Base-by-base conservation (phyloP, 2,797 vertebrate genomes). In the Hoplostethus mediterraneus region DNA sequence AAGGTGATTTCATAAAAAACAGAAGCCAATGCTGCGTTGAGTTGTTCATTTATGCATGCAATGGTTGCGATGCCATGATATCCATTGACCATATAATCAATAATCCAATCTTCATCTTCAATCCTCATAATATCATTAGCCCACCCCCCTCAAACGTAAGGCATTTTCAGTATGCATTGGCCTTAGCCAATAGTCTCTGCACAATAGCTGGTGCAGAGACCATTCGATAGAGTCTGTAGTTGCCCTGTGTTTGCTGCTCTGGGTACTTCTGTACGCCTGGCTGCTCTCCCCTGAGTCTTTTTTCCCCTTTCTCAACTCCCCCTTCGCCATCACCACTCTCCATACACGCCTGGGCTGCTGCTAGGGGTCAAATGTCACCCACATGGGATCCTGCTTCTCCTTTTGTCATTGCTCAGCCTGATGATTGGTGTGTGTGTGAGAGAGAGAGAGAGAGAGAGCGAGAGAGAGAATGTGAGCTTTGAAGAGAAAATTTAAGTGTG, bases 351-450 rank as follows among this genome's bases (percentile, higher is more conserved):
- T 44, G 58, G 74, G 80, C 84, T 87, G 71, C 81, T 67, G 80
- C 81, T 51, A 67, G 5, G 71, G 90, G 88, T 90, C 88, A 91
- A 63, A 90, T 77, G 90, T 91, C 90, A 81, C 66, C 81, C 87
- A 71, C 85, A 84, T 73, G 84, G 83, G 84, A 89, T 80, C 89
- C 71, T 61, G 45, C 40, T 52, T 83, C 88, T 90, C 81, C 77
- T 84, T 86, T 90, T 89, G 87, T 88, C 86, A 85, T 82, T 73
- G 80, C 79, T 77, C 77, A 83, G 72, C 58, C 66, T 57, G 31
- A 69, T 77, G 72, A 81, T 87, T 71, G 73, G 71, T 85, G 77
- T 48, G 68, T 67, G 38, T 65, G 57, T 67, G 58, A 16, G 49
- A 10, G 49, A 21, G 49, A 10, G 17, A 70, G 30, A 70, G 48